Evolutionary conservation across 1,140 invertebrate genomes (phyloP), one percentile per base, ranked within the genome.

Genomic region (Pseudomyrmex concolor): DNA sequence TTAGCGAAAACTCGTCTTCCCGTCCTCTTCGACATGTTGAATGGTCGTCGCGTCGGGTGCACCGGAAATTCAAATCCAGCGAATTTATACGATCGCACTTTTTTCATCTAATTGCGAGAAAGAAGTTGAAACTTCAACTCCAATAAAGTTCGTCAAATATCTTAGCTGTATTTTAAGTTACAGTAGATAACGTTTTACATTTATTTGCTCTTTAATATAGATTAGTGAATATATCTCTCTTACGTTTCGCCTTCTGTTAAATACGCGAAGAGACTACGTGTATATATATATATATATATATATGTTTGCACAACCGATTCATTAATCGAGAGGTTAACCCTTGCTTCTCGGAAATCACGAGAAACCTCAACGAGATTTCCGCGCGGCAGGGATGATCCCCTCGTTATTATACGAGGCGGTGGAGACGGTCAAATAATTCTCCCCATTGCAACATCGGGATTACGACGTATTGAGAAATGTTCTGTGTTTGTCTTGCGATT

Each of bases 371-470:
- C 67, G 80, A 86, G 73, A 87, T 80, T 84, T 78, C 80, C 68
- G 17, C 50, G 43, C 48, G 43, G 54, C 50, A 64, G 57, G 17
- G 54, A 84, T 73, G 72, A 83, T 86, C 57, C 81, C 66, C 86
- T 86, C 45, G 64, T 87, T 87, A 86, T 77, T 59, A 34, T 25
- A 57, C 48, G 3, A 2, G 19, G 25, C 64, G 34, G 57, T 34
- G 67, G 19, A 73, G 70, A 84, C 54, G 54, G 57, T 7, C 85
- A 67, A 87, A 84, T 87, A 87, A 87, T 84, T 87, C 62, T 7
- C 63, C 4, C n/a, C 60, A 67, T 84, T 60, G 72, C 55, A 57
- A 45, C 64, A 55, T 87, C 67, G 83, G 48, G 34, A 84, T 84
- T 66, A 57, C 51, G 74, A 43, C 73, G 48, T 54, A 51, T 19